Evolutionary conservation across 1,140 invertebrate species (phyloP).

Genomic region (Sinella curviseta): DNA sequence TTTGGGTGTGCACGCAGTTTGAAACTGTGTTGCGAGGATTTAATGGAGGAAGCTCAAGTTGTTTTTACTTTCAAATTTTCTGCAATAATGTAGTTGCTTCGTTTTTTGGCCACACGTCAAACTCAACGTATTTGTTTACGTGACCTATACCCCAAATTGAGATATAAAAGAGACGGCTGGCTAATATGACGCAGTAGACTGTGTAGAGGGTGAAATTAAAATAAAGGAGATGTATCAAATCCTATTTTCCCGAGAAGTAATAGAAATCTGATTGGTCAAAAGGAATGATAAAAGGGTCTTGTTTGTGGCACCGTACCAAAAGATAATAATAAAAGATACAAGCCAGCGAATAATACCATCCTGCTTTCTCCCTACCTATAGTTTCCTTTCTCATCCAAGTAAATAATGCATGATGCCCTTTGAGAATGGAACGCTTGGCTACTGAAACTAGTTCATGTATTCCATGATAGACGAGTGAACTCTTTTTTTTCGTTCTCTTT

Average conservation of each 20-base stretch:
- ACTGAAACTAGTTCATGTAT: not conserved
- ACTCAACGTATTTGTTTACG: too few species aligned
- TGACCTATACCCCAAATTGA: too few species aligned
- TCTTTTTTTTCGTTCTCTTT: too few species aligned
- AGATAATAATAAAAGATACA: not conserved
- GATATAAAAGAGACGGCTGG: too few species aligned
- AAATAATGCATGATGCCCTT: constrained; percentile 5
- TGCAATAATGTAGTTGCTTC: too few species aligned
- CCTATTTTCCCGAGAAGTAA: not conserved
- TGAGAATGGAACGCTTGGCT: not conserved
- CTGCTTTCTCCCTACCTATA: not conserved
- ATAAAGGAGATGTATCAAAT: not conserved
- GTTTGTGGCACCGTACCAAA: constrained; percentile 9
- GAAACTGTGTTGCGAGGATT: too few species aligned
- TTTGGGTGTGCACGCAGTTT: too few species aligned
- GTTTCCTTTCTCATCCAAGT: not conserved
- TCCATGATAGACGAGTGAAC: not conserved
- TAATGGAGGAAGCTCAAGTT: too few species aligned
- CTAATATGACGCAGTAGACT: not conserved
- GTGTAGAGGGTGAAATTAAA: not conserved
- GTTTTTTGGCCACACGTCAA: too few species aligned
- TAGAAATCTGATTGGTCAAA: not conserved
- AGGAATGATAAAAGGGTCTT: not conserved
- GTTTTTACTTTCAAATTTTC: too few species aligned
- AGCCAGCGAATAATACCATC: not conserved